These are phyloP conservation scores for Pristionchus japonicus DNA, from an alignment of 2,888 invertebrate genomes.

Conservation along the genomic window DNA sequence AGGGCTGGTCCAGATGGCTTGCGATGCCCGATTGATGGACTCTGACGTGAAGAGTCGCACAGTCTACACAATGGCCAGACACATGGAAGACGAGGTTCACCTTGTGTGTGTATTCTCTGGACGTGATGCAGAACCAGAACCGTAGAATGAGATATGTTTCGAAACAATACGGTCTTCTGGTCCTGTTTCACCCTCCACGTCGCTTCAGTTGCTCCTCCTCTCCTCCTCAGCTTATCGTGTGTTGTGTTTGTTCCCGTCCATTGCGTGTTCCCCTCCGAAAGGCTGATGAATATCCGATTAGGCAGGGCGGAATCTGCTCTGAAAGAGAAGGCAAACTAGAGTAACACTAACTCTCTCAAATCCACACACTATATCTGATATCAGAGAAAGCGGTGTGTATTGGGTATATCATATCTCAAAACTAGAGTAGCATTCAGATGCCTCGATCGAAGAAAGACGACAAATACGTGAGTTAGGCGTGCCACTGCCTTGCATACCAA, in stretches of 20 bases:
- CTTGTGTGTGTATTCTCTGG: conserved; percentile 31
- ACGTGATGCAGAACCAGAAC: background rate
- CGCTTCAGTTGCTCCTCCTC: background rate
- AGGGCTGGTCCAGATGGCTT: conserved; percentile 75
- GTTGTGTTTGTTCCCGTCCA: conserved; percentile 2
- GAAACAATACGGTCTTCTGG: background rate
- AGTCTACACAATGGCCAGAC: conserved; percentile 75
- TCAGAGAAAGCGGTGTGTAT: too few relatives aligned
- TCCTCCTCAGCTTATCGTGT: background rate
- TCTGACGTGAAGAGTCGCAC: conserved; percentile 74
- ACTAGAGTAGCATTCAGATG: conserved; percentile 37
- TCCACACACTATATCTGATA: too few relatives aligned
- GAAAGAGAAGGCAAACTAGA: background rate
- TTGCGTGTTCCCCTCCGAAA: background rate
- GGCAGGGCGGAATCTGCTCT: background rate
- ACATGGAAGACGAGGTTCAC: conserved; percentile 75
- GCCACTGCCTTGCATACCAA: background rate
- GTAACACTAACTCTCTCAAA: too few relatives aligned
- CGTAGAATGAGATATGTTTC: background rate
- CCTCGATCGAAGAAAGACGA: background rate
- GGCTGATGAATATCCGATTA: background rate
- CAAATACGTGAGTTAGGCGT: conserved; percentile 43
- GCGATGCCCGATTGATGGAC: conserved; percentile 75
- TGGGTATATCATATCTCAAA: too few relatives aligned
- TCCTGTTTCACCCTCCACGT: background rate